A percentile compares a stretch with the other conserved stretches of the same genome.
Evolutionary conservation across 2,888 invertebrate species (phyloP).

Genomic region (Caenorhabditis zanzibari): DNA sequence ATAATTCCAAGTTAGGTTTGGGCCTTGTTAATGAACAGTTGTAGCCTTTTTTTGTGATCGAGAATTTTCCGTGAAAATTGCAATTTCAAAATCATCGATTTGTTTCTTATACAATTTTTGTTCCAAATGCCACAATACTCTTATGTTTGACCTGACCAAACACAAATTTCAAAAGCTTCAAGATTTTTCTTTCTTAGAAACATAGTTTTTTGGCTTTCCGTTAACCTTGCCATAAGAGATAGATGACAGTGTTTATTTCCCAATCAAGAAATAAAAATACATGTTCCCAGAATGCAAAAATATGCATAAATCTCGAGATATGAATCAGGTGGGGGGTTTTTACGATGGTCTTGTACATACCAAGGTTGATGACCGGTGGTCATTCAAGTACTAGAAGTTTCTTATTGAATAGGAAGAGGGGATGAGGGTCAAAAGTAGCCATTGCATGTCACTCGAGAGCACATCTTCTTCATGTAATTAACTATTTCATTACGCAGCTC

Average conservation of each 20-base stretch:
- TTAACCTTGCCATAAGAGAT: constrained; percentile 4
- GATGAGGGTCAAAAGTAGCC: constrained; percentile 51
- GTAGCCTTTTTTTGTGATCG: too few relatives aligned
- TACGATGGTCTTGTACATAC: constrained; percentile 46
- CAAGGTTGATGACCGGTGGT: constrained; percentile 51
- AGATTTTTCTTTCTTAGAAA: background rate
- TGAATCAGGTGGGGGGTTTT: constrained; percentile 58
- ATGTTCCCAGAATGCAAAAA: constrained; percentile 46
- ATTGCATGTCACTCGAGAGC: constrained; percentile 56
- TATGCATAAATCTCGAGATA: constrained; percentile 57
- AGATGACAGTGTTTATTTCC: constrained; percentile 31
- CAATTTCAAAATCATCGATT: too few relatives aligned
- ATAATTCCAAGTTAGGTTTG: too few relatives aligned
- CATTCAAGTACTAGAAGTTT: constrained; percentile 51
- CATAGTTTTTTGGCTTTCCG: background rate
- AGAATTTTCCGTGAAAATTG: too few relatives aligned
- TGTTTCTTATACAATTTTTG: too few relatives aligned
- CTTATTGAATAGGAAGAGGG: constrained; percentile 30
- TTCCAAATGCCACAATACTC: too few relatives aligned
- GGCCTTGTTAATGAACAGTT: too few relatives aligned
- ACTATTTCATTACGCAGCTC: constrained; percentile 65
- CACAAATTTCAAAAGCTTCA: background rate
- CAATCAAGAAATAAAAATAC: constrained; percentile 20
- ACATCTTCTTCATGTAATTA: constrained; percentile 47
- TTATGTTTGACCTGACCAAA: background rate